Evolutionary conservation across 23 tunicate species (phyloP).

Genomic region (Clavelina lepadiformis): DNA sequence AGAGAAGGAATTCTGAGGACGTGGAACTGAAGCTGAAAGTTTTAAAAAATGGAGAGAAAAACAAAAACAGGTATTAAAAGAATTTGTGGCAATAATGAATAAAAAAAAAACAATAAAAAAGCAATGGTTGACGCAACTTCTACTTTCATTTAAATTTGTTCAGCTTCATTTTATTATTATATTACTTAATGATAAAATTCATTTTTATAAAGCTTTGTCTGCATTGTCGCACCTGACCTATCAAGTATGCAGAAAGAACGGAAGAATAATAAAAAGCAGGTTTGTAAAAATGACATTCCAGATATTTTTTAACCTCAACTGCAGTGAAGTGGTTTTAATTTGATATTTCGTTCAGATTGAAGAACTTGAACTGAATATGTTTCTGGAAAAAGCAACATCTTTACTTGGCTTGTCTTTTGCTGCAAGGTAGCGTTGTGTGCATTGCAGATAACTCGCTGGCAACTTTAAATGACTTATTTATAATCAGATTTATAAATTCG

Average conservation of each 20-base stretch:
- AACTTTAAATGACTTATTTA: too few species aligned
- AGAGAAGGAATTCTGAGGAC: conserved; percentile 7
- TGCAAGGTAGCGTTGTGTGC: conserved; percentile 92
- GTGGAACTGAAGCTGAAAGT: conserved; percentile 27
- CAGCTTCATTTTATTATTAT: too few species aligned
- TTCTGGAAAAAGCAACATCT: conserved; percentile 56
- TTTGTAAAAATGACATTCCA: too few species aligned
- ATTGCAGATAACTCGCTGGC: too few species aligned
- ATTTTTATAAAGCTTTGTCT: conserved; percentile 66
- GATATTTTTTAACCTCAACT: neutral
- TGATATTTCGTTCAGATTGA: conserved; percentile 8
- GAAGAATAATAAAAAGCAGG: neutral
- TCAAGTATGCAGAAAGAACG: conserved; percentile 21
- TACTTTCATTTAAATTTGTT: too few species aligned
- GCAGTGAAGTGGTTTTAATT: neutral
- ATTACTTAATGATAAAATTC: too few species aligned
- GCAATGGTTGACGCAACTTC: too few species aligned
- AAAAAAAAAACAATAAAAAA: too few species aligned
- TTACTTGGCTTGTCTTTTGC: conserved; percentile 53
- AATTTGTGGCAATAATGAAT: too few species aligned
- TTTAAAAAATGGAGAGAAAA: conserved; percentile 61
- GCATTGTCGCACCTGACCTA: conserved; percentile 65
- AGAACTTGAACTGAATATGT: conserved; percentile 53
- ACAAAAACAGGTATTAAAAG: conserved; percentile 51
- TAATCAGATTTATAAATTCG: too few species aligned